Base-by-base conservation (phyloP, 2,888 invertebrate genomes). In the Heteromurus nitidus region DNA sequence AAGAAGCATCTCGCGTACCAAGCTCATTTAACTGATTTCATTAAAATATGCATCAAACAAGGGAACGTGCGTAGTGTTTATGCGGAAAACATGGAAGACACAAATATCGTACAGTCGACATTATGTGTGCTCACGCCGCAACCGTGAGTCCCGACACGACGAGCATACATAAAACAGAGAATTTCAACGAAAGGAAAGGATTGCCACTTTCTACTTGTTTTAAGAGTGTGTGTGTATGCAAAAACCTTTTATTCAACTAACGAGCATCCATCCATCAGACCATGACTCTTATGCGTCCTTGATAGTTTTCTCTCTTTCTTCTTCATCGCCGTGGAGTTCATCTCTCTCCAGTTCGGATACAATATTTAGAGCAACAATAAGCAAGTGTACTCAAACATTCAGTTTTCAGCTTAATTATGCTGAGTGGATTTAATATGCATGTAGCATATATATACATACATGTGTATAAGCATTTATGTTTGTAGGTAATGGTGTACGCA, bases 1-100 rank as follows among this genome's bases (percentile, higher is more conserved):
- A 42, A 44, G 30, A 75, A 75, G 20, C 55, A 65, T 55, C 18
- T 67, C 67, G 36, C 36, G 13, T 9, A 36, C 28, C 26, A 75
- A 26, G 31, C 68, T 69, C 60, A 62, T 77, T 77, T 77, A 77
- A 68, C 77, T 77, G 68, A 77, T 77, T 77, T 77, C 77, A 77
- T 77, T 77, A 77, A 68, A 77, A 69, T 20, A 50, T 3, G 69
- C 53, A 22, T 62, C 69, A 47, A 69, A 44, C 60, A 68, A 47
- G 58, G 47, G n/a, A 44, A n/a, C 42, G 24, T 42, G 31, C 3
- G 42, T 31, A 64, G 62, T 16, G 44, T 62, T 30, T 22, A 60
- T 31, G 16, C 20, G 62, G 31, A 28, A 26, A 30, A 42, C 24
- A 22, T 24, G 18, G 62, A 16, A 13, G 62, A 24, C 50, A 31